phyloP scores from a whole-genome alignment of 2,888 invertebrate species.

The Argyresthia goedartella region DNA sequence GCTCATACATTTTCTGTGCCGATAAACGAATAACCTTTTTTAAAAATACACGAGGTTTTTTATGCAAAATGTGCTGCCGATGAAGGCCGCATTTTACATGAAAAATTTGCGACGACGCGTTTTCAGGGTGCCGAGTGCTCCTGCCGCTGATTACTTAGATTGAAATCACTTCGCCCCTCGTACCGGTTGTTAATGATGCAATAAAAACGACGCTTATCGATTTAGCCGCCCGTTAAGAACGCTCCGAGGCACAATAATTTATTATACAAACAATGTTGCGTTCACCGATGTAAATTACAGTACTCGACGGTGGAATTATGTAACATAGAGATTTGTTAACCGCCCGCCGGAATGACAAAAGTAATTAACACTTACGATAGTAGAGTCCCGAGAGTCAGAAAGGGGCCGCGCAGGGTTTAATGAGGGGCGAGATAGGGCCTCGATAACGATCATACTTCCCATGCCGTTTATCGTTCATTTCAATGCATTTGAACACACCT shows the following conservation, averaged over 20 bases:
- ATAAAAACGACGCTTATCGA: constrained; percentile 66
- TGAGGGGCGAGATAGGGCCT: constrained; percentile 33
- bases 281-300: constrained; percentile 51
- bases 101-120: constrained; percentile 15
- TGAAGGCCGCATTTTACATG: neutral
- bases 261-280: constrained; percentile 60
- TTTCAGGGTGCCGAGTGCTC: constrained; percentile 26
- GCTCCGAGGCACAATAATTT: constrained; percentile 58
- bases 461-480: constrained; percentile 27
- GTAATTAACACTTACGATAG: constrained; percentile 66
- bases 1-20: neutral
- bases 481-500: neutral
- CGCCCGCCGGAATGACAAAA: constrained; percentile 56
- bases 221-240: constrained; percentile 57
- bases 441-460: constrained; percentile 32
- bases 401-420: constrained; percentile 45
- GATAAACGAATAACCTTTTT: neutral
- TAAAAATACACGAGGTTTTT: neutral
- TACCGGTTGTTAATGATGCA: constrained; percentile 60
- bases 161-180: constrained; percentile 57
- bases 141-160: constrained; percentile 60
- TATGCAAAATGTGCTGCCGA: neutral
- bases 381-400: constrained; percentile 45
- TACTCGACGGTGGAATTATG: constrained; percentile 46
- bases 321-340: constrained; percentile 58